Conservation (phyloP, 2,797 vertebrate species). For the Leptodactylus fallax region DNA sequence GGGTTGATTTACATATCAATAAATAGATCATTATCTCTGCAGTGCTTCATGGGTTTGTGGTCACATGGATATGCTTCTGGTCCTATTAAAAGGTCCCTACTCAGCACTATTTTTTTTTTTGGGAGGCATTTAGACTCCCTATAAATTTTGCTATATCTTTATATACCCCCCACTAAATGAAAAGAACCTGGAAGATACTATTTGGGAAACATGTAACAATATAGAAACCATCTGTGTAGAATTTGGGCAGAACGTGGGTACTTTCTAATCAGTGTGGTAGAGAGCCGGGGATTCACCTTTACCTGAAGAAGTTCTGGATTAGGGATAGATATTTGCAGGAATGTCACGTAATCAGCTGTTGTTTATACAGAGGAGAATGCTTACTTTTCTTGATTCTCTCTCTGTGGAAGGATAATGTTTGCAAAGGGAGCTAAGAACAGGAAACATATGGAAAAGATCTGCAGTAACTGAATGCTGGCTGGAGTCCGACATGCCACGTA, state of each 20-base stretch:
- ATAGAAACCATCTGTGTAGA: not conserved
- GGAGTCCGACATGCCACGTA: constrained; percentile 87
- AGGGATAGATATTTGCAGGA: not conserved
- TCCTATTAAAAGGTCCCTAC: no score
- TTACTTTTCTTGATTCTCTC: constrained; percentile 68
- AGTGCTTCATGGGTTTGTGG: no score
- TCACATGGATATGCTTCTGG: no score
- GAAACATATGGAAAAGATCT: constrained; percentile 97
- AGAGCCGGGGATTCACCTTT: constrained; percentile 4
- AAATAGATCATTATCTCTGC: no score
- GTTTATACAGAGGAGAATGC: constrained; percentile 56
- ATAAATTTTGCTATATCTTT: no score
- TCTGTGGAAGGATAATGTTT: constrained; percentile 69
- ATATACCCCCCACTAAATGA: not conserved
- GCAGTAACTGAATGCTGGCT: constrained; percentile 81
- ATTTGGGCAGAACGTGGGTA: not conserved
- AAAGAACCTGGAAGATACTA: not conserved
- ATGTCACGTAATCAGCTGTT: constrained; percentile 67
- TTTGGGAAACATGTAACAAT: no score
- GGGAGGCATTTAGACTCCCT: no score
- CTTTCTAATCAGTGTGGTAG: not conserved
- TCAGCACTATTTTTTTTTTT: no score
- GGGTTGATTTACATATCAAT: no score
- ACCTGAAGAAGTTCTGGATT: not conserved
- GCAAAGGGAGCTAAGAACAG: constrained; percentile 80